phyloP scores from a whole-genome alignment of 2,113 vertebrate genomes.

The Cryptomyrus ogoouensis region DNA sequence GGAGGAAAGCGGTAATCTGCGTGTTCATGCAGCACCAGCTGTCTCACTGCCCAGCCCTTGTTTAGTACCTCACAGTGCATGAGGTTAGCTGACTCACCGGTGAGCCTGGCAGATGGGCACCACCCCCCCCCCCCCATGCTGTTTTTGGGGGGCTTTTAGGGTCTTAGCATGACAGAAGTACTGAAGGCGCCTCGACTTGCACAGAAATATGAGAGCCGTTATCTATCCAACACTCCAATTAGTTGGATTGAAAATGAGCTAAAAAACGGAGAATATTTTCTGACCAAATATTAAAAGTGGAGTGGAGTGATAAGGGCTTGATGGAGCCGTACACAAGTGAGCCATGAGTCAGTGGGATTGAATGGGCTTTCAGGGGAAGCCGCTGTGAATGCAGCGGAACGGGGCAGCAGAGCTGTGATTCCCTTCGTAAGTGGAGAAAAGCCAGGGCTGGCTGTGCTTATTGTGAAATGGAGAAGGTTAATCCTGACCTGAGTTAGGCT shows the following conservation, averaged over 20 bases:
- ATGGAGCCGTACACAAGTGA: not conserved
- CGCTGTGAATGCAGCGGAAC: not conserved
- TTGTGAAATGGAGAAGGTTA: slow-evolving; percentile 2
- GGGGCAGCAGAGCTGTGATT: not conserved
- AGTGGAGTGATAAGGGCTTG: not conserved
- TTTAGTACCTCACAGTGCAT: not conserved
- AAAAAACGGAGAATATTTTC: not conserved
- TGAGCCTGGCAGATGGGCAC: not conserved
- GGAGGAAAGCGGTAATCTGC: not conserved
- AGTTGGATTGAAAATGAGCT: not conserved
- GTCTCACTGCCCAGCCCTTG: not conserved
- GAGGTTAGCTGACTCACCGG: not conserved
- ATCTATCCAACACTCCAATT: not conserved
- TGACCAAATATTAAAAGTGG: not conserved
- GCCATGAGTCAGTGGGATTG: not conserved
- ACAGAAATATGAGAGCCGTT: not conserved
- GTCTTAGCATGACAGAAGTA: not conserved
- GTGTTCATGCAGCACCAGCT: not conserved
- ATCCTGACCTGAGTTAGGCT: not conserved
- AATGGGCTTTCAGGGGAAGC: not conserved
- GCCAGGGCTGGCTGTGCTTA: not conserved
- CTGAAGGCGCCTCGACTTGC: not conserved
- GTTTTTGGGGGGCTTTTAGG: not conserved
- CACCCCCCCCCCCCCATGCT: not conserved
- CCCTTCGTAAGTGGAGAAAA: not conserved